phyloP scores from a whole-genome alignment of 2,797 vertebrate genomes.

The Lerista edwardsae region DNA sequence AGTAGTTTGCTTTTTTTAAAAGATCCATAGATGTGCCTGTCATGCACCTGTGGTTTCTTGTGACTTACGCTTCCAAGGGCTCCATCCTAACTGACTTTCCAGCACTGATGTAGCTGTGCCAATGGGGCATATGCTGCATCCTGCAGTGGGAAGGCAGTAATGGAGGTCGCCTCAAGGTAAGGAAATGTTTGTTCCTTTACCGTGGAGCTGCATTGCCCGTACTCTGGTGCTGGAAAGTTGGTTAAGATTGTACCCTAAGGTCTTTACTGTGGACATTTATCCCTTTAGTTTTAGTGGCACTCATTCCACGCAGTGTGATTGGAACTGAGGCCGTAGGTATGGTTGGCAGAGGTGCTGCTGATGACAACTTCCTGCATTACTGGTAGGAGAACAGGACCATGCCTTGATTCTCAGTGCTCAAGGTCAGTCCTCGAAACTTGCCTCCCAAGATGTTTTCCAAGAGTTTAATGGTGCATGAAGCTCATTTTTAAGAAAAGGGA shows the following conservation, averaged over 20 bases:
- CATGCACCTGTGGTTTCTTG: accelerated
- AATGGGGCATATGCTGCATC: too few species aligned
- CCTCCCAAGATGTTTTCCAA: conserved; percentile 20
- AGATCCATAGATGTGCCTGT: background rate
- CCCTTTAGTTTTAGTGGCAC: background rate
- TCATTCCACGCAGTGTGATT: background rate
- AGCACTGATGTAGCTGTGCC: too few species aligned
- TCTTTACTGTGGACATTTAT: background rate
- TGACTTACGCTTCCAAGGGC: background rate
- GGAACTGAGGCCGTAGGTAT: background rate
- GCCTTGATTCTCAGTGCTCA: background rate
- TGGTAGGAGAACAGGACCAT: background rate
- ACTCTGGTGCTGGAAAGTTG: too few species aligned
- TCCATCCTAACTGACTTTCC: too few species aligned
- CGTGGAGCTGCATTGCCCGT: too few species aligned
- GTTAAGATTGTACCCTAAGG: background rate
- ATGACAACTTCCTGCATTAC: background rate
- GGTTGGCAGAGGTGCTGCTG: background rate
- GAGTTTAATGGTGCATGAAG: background rate
- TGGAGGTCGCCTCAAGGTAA: too few species aligned
- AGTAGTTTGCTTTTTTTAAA: conserved; percentile 15
- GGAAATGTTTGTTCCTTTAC: too few species aligned
- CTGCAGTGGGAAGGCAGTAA: too few species aligned
- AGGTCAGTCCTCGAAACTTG: background rate
- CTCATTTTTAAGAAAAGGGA: background rate